Evolutionary conservation across 2,888 invertebrate species (phyloP), one percentile per base, ranked within the genome.

Genomic region (Tyria jacobaeae): DNA sequence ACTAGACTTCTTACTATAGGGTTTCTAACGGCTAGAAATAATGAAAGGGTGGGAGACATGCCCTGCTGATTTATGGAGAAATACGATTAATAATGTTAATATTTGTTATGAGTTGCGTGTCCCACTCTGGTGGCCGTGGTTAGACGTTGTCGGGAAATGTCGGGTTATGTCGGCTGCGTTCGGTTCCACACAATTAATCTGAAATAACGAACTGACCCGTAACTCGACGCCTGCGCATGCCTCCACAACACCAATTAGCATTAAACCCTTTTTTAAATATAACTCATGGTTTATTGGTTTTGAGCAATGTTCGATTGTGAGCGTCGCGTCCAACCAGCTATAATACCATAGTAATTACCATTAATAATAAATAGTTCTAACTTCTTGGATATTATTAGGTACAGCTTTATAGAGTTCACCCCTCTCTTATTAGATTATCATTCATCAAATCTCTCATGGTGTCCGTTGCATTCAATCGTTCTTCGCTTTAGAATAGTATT

Each of bases 111-210:
- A 77, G 78, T 80, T 82, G 80, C 83, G 84, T 86, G 86, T 82
- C 77, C 47, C 34, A 49, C 39, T 48, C 39, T 37, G 62, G 58
- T 63, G 62, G 57, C 69, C 69, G 72, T 63, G 73, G 72, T 77
- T 60, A 35, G 62, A n/a, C 57, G 57, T 69, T 75, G 77, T 73
- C 77, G 76, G 62, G 31, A 54, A 88, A 89, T 93, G 94, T 90
- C 78, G 77, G 62, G 39, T 56, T 88, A 89, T 93, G 94, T 90
- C 90, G 91, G 89, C 86, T 88, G 89, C 83, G 84, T 85, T 84
- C 87, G 84, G 91, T 91, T 91, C 91, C 91, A 87, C 89, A 85
- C 91, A 91, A 91, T 93, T 91, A 90, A 90, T 89, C 84, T 86
- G 84, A 85, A 92, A 90, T 91, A 92, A 91, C 88, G 91, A 91